Base-by-base conservation (phyloP, 2,113 vertebrate species). In the Brachyhypopomus gauderio region DNA sequence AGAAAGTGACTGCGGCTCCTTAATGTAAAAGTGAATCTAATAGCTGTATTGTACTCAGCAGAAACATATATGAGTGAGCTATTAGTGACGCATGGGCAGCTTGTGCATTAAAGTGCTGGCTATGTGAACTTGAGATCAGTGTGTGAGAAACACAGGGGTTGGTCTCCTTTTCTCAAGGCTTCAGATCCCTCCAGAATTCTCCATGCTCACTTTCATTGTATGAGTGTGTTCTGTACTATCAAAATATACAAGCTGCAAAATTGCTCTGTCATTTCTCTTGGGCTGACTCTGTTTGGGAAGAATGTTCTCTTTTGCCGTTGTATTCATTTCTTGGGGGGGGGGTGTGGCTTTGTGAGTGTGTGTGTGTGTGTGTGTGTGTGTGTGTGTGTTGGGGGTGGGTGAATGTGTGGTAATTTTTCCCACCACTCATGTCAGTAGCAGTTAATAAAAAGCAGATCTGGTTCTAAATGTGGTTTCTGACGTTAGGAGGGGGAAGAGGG, bases 71-170 rank as follows among this genome's bases (percentile, higher is more conserved):
- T 5, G 34, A 84, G 59, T 82, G 2, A 67, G 41, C 41, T 66
- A 77, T 76, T 78, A 86, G 79, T 79, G 69, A 62, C 52, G 60
- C 79, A 81, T 66, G 45, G 30, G 34, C 48, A 72, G 36, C 58
- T 82, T 36, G 27, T 12, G 41, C 11, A 30, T 71, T 64, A 78
- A 62, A 41, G 8, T 63, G 70, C 27, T 14, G 52, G 55, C 23
- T 17, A 34, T 60, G 41, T 70, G 48, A 70, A 64, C 74, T 70
- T 38, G 71, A 48, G 69, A 27, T 67, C 71, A 85, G 12, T 52
- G 45, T 23, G 41, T 36, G 2, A 75, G 75, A 63, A 45, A 27
- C 55, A 75, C 48, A 52, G 12, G 45, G 12, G 45, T 52, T 7
- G 45, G 45, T 14, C 45, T 64, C 34, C 3, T 20, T 72, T 77